Conservation (phyloP, 2,797 vertebrate species). For the Xenops minutus region DNA sequence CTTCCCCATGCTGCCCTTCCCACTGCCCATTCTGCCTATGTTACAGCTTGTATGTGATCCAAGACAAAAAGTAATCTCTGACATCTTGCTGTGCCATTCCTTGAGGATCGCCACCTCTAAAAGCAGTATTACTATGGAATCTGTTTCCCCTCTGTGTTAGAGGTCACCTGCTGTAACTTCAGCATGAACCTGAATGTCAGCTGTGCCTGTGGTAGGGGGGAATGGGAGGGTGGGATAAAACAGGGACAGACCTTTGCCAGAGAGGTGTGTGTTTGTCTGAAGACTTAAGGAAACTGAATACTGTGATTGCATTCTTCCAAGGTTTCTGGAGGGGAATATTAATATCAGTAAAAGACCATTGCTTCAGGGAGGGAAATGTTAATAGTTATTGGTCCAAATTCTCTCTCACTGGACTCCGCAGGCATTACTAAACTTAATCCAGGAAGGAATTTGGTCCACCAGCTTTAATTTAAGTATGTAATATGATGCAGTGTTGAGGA, state of each 20-base stretch:
- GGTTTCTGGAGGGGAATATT: conserved; percentile 1
- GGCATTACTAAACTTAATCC: conserved; percentile 34
- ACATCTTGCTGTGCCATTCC: neutral
- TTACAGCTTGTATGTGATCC: neutral
- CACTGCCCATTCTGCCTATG: neutral
- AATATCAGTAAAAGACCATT: conserved; percentile 2
- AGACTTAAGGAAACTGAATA: neutral
- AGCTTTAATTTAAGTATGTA: conserved; percentile 38
- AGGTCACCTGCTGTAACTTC: neutral
- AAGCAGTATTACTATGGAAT: neutral
- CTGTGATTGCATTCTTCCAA: neutral
- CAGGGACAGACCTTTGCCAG: neutral
- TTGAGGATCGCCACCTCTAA: neutral
- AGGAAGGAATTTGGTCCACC: conserved; percentile 17
- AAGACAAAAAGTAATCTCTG: neutral
- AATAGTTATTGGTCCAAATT: conserved; percentile 20
- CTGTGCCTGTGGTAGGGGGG: accelerated
- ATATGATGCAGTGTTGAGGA: neutral
- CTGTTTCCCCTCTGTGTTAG: neutral
- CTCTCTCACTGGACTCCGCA: conserved; percentile 1
- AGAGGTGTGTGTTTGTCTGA: neutral
- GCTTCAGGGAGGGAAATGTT: conserved; percentile 18
- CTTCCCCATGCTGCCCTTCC: neutral
- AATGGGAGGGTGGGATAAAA: neutral
- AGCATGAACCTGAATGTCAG: neutral